Base-by-base conservation (phyloP, 2,888 invertebrate genomes). In the Eristalis tenax region DNA sequence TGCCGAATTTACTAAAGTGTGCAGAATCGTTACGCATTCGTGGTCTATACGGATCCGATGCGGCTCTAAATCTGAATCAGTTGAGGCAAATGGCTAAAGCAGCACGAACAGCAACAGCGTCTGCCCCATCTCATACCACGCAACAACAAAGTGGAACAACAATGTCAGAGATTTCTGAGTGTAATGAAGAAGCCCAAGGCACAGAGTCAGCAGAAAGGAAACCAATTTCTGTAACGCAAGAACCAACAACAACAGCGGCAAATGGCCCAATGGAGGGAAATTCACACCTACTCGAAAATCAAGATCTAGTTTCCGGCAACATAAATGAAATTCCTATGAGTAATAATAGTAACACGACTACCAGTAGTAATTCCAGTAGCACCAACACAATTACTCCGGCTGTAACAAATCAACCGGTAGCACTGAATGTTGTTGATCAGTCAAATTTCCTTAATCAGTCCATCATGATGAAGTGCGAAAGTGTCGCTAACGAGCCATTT, bases 21-120 rank as follows among this genome's bases (percentile, higher is more conserved):
- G 97, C 97, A 0, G 97, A 97, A 91, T 96, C 97, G 18, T 92
- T 97, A 89, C 97, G 97, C 91, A 97, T 97, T 83, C 95, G 97
- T 90, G 97, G 97, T 90, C 89, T 93, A 0, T 93, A 93, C 71
- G 93, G 93, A 0, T 91, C 92, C 4, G 93, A 93, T 89, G 92
- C 92, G 22, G 91, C 92, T 0, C 89, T 92, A 4, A 93, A 93
- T 88, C 90, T 92, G 69, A 91, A 93, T 84, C 91, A 92, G 78
- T 80, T 92, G 35, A 90, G 91, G 73, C 90, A 91, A 59, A 89
- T 92, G 88, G 90, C 90, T 0, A 84, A 80, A 22, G 88, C 85
- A 73, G 83, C 81, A 57, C 69, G 81, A 18, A 82, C 88, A 68
- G 88, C 82, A 65, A 59, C 83, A 18, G 70, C 66, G 1, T 65